Conservation (phyloP, 2,797 vertebrate genomes). For the Potorous gilbertii region DNA sequence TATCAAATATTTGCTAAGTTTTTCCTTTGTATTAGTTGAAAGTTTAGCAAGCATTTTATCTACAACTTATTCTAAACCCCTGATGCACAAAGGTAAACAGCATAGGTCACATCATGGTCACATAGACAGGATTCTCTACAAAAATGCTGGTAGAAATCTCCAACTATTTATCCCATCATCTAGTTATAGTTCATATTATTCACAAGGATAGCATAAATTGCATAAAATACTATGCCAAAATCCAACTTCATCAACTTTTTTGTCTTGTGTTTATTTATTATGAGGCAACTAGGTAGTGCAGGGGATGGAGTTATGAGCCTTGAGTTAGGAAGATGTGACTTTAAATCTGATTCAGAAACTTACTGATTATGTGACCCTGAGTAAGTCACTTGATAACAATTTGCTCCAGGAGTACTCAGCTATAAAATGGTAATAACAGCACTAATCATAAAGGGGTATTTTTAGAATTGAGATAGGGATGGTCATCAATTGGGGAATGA, state of each 20-base stretch:
- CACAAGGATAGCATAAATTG: neutral
- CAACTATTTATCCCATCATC: neutral
- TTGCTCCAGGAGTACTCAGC: neutral
- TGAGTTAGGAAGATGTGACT: neutral
- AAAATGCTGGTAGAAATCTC: neutral
- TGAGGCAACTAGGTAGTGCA: neutral
- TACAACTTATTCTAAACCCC: neutral
- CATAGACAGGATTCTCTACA: neutral
- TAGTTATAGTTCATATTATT: neutral
- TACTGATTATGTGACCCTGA: neutral
- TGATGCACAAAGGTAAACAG: neutral
- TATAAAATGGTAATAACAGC: neutral
- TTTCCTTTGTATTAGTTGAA: neutral
- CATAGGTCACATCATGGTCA: neutral
- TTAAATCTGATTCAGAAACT: neutral
- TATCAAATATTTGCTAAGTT: neutral
- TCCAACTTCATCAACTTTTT: neutral
- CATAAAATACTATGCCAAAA: neutral
- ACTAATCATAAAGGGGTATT: neutral
- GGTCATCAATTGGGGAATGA: neutral
- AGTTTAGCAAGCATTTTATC: neutral
- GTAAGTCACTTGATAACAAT: neutral
- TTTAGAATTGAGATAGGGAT: neutral
- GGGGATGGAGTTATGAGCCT: neutral
- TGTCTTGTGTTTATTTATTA: neutral